A percentile compares a stretch with the other conserved stretches of the same genome.
Evolutionary conservation across 1,140 invertebrate genomes (phyloP).

Genomic region (Drosophila punjabiensis): DNA sequence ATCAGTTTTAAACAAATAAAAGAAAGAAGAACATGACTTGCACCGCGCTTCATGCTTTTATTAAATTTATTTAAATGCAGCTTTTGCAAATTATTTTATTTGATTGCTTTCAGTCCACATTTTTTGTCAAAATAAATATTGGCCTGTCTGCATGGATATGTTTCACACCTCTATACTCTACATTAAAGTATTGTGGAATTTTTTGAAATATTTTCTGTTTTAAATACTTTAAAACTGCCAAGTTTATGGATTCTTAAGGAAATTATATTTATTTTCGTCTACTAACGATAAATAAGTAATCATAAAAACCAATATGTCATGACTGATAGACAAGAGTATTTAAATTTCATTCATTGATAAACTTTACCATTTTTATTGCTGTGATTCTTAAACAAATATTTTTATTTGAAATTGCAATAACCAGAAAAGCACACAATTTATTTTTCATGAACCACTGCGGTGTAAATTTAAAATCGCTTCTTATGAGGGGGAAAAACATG

Average conservation of each 20-base stretch:
- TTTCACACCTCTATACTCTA: neutral
- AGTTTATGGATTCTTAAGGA: no score
- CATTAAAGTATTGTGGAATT: neutral
- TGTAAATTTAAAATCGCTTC: conserved; percentile 11
- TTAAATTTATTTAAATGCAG: neutral
- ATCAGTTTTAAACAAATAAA: neutral
- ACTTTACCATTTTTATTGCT: neutral
- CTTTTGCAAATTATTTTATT: neutral
- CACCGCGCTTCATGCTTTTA: neutral
- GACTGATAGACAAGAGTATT: neutral
- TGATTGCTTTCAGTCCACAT: neutral
- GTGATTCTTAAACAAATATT: conserved; percentile 11
- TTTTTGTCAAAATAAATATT: conserved; percentile 31
- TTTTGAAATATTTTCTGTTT: no score
- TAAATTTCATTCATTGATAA: neutral
- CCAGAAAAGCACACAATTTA: conserved; percentile 12
- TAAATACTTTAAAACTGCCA: neutral
- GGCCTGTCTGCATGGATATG: neutral
- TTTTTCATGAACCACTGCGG: conserved; percentile 8
- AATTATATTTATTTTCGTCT: neutral
- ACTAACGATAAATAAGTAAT: neutral
- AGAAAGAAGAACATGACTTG: neutral
- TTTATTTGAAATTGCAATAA: conserved; percentile 20
- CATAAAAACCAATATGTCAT: no score
- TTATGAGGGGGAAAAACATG: conserved; percentile 1